Percentiles rank a stretch among this genome's conserved stretches.
phyloP scores from a whole-genome alignment of 2,113 vertebrate genomes.

The Syrrhaptes paradoxus region DNA sequence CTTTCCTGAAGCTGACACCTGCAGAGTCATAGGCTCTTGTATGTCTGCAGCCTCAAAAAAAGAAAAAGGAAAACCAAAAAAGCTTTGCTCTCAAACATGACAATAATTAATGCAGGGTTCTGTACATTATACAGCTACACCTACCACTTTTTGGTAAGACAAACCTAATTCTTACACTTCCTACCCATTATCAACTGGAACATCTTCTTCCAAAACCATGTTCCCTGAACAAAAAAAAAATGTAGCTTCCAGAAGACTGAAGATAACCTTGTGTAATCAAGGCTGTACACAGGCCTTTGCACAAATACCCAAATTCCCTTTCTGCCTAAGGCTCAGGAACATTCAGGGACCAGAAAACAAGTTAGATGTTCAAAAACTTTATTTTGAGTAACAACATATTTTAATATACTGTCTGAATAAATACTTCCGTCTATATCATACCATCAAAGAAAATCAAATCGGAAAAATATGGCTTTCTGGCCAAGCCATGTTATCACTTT shows the following conservation, averaged over 20 bases:
- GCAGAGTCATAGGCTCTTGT: accelerated
- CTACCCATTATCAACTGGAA: background rate
- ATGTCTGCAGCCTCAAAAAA: background rate
- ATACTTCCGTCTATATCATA: background rate
- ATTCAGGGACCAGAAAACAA: background rate
- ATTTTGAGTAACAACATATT: background rate
- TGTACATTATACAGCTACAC: background rate
- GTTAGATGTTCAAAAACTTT: background rate
- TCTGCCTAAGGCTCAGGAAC: background rate
- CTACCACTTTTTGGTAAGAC: background rate
- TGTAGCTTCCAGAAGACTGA: background rate
- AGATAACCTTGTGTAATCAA: background rate
- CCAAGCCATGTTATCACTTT: background rate
- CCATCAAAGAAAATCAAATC: conserved; percentile 22
- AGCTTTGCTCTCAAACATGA: background rate
- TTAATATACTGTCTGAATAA: conserved; percentile 2
- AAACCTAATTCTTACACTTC: background rate
- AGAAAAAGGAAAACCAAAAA: background rate
- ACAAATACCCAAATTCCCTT: background rate
- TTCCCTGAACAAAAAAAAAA: background rate
- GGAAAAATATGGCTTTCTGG: background rate
- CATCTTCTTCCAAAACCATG: background rate
- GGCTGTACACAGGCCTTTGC: background rate
- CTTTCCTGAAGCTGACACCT: background rate
- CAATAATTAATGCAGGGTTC: background rate